Percentiles rank a stretch among this genome's conserved stretches.
Evolutionary conservation across 2,888 invertebrate species (phyloP).

Genomic region (Metalampra italica): DNA sequence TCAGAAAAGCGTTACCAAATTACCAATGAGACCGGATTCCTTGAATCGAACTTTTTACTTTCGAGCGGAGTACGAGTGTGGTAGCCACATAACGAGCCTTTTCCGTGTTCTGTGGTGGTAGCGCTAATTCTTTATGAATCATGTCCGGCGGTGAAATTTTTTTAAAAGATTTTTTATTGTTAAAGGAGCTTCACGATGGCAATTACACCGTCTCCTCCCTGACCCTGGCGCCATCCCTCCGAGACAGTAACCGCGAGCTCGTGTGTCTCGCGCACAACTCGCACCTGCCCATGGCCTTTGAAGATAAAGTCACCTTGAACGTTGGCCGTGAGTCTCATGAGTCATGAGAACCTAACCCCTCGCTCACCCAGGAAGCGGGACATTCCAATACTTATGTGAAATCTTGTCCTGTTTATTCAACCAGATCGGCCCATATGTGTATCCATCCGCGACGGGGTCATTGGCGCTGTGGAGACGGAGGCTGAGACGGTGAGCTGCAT

Average conservation of each 20-base stretch:
- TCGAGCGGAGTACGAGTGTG: too few species aligned
- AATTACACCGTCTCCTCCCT: slow-evolving; percentile 65
- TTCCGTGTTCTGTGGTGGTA: too few species aligned
- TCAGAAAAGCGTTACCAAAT: too few species aligned
- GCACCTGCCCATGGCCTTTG: slow-evolving; percentile 35
- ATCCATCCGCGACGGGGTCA: slow-evolving; percentile 30
- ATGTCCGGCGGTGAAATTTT: too few species aligned
- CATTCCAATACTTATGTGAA: too few species aligned
- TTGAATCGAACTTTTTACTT: too few species aligned
- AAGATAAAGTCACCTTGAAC: slow-evolving; percentile 47
- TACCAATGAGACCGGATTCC: too few species aligned
- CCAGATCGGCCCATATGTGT: slow-evolving; percentile 52
- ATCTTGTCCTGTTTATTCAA: neutral
- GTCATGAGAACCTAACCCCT: neutral
- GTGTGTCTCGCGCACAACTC: slow-evolving; percentile 51
- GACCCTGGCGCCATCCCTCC: slow-evolving; percentile 48
- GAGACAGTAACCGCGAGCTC: slow-evolving; percentile 41
- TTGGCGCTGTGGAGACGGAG: slow-evolving; percentile 40
- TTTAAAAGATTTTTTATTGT: too few species aligned
- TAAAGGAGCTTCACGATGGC: slow-evolving; percentile 61
- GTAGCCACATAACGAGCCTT: too few species aligned
- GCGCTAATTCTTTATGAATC: too few species aligned
- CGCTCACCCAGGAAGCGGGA: too few species aligned
- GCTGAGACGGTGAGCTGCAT: slow-evolving; percentile 46
- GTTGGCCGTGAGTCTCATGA: slow-evolving; percentile 55